A percentile compares a stretch with the other conserved stretches of the same genome.
Evolutionary conservation across 2,113 vertebrate species (phyloP).

Genomic region (Eudyptes chrysolophus): DNA sequence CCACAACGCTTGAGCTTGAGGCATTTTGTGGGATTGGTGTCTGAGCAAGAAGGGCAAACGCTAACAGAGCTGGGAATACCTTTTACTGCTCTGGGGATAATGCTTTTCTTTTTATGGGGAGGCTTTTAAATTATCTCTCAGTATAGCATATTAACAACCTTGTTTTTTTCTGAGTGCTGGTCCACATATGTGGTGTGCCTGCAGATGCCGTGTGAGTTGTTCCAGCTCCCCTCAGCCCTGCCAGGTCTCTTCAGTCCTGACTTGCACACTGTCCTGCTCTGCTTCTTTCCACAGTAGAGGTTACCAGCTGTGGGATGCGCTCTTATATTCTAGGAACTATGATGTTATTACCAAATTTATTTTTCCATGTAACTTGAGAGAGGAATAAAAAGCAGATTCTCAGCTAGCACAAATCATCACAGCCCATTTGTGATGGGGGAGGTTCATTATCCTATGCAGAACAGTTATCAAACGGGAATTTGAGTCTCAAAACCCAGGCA

Average conservation of each 20-base stretch:
- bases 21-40: background rate
- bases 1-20: background rate
- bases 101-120: slow-evolving; percentile 28
- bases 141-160: slow-evolving; percentile 52
- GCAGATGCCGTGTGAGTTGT: background rate
- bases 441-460: background rate
- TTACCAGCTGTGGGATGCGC: background rate
- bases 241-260: slow-evolving; percentile 37
- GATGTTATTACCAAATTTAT: slow-evolving; percentile 19
- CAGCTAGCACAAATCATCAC: background rate
- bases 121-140: slow-evolving; percentile 55
- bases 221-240: slow-evolving; percentile 42
- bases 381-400: slow-evolving; percentile 45
- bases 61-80: background rate
- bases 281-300: slow-evolving; percentile 8
- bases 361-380: slow-evolving; percentile 51
- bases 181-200: slow-evolving; percentile 23
- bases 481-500: background rate
- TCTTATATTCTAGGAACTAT: slow-evolving; percentile 7
- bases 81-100: slow-evolving; percentile 29
- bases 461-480: background rate
- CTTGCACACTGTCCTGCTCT: slow-evolving; percentile 32
- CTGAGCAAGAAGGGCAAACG: background rate
- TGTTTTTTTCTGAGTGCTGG: background rate
- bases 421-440: background rate